A percentile compares a stretch with the other conserved stretches of the same genome.
phyloP scores from a whole-genome alignment of 2,113 vertebrate species.

The Bos taurus region DNA sequence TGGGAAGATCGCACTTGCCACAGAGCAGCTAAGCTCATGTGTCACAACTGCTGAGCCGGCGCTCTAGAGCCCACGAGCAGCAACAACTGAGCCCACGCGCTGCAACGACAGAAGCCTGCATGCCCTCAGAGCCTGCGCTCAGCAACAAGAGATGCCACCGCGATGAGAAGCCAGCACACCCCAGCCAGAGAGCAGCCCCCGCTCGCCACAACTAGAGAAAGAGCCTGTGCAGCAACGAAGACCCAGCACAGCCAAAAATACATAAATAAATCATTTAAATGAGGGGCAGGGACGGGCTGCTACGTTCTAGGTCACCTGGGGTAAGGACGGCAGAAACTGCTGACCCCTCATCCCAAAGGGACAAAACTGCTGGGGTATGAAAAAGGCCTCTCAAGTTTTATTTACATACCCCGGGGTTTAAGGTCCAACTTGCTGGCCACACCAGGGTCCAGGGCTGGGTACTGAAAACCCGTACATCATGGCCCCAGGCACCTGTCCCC shows the following conservation, averaged over 20 bases:
- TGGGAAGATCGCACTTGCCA: not conserved
- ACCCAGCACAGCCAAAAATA: not conserved
- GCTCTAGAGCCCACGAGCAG: rapidly evolving
- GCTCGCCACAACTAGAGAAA: not conserved
- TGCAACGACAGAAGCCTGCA: not conserved
- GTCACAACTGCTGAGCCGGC: not conserved
- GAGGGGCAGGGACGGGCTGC: rapidly evolving
- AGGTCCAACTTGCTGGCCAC: not conserved
- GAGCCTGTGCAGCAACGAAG: not conserved
- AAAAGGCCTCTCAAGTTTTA: not conserved
- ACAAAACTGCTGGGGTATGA: slow-evolving; percentile 7
- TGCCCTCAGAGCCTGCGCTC: no score
- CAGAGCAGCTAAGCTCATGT: not conserved
- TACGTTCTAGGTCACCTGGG: rapidly evolving
- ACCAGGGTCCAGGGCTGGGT: not conserved
- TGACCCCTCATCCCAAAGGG: not conserved
- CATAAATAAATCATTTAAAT: not conserved
- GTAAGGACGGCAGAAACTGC: not conserved
- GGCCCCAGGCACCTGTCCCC: not conserved
- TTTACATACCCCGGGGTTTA: not conserved
- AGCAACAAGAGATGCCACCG: rapidly evolving
- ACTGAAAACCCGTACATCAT: not conserved
- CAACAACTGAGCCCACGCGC: not conserved
- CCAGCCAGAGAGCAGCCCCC: not conserved
- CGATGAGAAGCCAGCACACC: not conserved